These are phyloP conservation scores for Phymanthus crucifer DNA, from an alignment of 92 coral and sea anemone species.

Conservation along the genomic window DNA sequence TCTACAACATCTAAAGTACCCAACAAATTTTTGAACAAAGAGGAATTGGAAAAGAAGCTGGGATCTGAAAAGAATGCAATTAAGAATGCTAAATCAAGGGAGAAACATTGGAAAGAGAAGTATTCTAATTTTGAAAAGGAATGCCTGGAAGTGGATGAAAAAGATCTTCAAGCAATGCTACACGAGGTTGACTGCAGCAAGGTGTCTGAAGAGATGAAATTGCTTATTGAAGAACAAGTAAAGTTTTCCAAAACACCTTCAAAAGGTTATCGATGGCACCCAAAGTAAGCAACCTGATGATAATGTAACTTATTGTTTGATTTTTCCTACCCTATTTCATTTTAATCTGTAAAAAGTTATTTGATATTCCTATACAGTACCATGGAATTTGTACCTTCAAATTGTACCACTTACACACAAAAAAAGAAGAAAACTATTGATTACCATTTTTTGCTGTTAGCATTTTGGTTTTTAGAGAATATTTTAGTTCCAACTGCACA, in stretches of 20 bases:
- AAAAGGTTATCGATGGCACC: constrained; percentile 21
- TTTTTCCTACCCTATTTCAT: too few species aligned
- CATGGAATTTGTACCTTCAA: too few species aligned
- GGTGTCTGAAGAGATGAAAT: constrained; percentile 29
- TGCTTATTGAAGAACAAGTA: constrained; percentile 31
- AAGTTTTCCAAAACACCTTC: background rate
- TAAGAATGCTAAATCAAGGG: constrained; percentile 27
- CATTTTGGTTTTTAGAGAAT: too few species aligned
- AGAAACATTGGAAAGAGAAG: constrained; percentile 25
- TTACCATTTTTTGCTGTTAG: too few species aligned
- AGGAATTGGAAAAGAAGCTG: constrained; percentile 6
- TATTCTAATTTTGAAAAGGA: background rate
- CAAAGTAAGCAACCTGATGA: constrained; percentile 11
- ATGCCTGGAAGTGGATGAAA: constrained; percentile 14
- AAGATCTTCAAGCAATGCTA: constrained; percentile 28
- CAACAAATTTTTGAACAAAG: constrained; percentile 9
- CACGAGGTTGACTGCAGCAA: constrained; percentile 8
- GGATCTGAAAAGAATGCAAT: background rate
- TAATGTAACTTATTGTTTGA: background rate
- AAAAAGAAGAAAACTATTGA: background rate
- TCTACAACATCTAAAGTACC: background rate
- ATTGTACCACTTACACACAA: too few species aligned
- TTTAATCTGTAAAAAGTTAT: too few species aligned
- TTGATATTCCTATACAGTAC: too few species aligned
- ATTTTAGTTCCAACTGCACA: too few species aligned